Conservation (phyloP, 2,113 vertebrate species). For the Morphnarchus princeps region DNA sequence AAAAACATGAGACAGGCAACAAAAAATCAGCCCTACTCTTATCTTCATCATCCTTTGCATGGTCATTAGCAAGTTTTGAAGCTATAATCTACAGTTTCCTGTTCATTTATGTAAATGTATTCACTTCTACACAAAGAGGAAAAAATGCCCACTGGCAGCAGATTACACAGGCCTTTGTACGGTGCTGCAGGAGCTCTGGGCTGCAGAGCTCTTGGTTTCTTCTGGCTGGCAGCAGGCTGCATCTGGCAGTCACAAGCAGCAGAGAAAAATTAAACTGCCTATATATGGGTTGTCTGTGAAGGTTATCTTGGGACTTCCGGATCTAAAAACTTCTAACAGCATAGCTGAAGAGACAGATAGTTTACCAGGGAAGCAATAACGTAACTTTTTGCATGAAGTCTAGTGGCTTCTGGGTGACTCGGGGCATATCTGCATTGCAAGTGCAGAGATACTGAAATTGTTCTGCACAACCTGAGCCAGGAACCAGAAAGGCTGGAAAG, state of each 20-base stretch:
- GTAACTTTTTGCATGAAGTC: neutral
- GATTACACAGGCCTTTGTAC: neutral
- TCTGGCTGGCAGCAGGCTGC: neutral
- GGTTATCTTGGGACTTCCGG: neutral
- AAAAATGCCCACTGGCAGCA: neutral
- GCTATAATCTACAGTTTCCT: neutral
- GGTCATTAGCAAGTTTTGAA: neutral
- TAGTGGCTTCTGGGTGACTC: neutral
- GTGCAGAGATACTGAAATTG: neutral
- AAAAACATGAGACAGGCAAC: neutral
- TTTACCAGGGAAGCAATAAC: neutral
- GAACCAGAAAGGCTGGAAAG: neutral
- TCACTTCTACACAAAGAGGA: neutral
- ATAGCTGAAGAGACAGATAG: neutral
- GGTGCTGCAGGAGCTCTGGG: neutral
- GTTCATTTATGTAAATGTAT: neutral
- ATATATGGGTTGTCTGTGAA: neutral
- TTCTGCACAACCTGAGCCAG: neutral
- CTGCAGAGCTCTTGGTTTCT: neutral
- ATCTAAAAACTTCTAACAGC: neutral
- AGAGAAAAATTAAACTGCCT: neutral
- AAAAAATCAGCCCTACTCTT: neutral
- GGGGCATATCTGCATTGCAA: rapidly evolving
- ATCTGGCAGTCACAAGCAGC: neutral
- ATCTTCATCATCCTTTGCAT: neutral